Percentiles rank a stretch among this genome's conserved stretches.
Conservation (phyloP, 2,888 invertebrate genomes). For the Endomychus coccineus region DNA sequence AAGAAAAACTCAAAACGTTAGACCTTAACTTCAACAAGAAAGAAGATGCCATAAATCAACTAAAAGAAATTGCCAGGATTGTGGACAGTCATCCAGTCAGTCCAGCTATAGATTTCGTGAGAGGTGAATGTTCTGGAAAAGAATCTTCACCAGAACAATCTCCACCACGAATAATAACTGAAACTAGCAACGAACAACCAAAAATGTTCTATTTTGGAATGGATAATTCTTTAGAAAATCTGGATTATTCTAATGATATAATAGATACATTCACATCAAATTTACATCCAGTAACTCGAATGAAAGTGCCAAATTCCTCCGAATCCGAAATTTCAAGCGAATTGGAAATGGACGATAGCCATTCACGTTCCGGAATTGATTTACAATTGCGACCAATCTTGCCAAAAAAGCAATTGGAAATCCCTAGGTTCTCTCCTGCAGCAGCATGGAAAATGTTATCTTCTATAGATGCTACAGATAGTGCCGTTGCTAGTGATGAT, state of each 20-base stretch:
- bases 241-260: too few species aligned
- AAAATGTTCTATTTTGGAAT: slow-evolving; percentile 75
- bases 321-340: slow-evolving; percentile 11
- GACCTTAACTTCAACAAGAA: slow-evolving; percentile 35
- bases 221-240: too few species aligned
- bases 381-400: slow-evolving; percentile 69
- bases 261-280: slow-evolving; percentile 1
- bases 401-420: slow-evolving; percentile 41
- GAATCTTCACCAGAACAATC: slow-evolving; percentile 45
- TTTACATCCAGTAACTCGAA: not conserved
- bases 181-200: slow-evolving; percentile 31
- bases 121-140: slow-evolving; percentile 52
- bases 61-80: slow-evolving; percentile 47
- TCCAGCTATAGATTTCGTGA: slow-evolving; percentile 19
- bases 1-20: slow-evolving; percentile 46
- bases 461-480: slow-evolving; percentile 47
- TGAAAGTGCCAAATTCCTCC: not conserved
- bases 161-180: slow-evolving; percentile 48
- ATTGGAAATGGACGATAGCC: slow-evolving; percentile 17
- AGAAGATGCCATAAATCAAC: slow-evolving; percentile 47
- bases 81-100: slow-evolving; percentile 38
- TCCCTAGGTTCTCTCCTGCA: slow-evolving; percentile 68
- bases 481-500: slow-evolving; percentile 35
- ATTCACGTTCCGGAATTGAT: slow-evolving; percentile 55
- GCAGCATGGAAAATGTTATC: slow-evolving; percentile 75